phyloP scores from a whole-genome alignment of 1,140 invertebrate species.

The Batillaria attramentaria region DNA sequence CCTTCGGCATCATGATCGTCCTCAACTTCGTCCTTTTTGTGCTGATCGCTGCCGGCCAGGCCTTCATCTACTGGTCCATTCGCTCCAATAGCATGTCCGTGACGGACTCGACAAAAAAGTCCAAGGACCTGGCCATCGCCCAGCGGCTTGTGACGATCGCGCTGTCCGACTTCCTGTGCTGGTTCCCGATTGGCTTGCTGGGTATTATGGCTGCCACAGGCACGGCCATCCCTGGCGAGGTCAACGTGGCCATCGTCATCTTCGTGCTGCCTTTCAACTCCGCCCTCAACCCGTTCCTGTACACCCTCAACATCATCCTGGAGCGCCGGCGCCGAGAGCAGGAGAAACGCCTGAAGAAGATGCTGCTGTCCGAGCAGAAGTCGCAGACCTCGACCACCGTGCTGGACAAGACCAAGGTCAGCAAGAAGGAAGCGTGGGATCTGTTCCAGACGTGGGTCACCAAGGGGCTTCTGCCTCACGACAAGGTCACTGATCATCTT shows the following conservation, averaged over 20 bases:
- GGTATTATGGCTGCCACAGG: constrained; percentile 23
- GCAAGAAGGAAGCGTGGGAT: neutral
- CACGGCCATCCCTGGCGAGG: constrained; percentile 16
- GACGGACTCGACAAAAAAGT: neutral
- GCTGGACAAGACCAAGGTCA: neutral
- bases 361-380: neutral
- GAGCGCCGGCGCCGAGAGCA: neutral
- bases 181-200: constrained; percentile 41
- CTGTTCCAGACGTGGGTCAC: constrained; percentile 4
- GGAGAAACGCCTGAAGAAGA: neutral
- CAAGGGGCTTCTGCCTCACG: neutral
- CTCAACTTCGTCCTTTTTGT: constrained; percentile 46
- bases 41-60: constrained; percentile 42
- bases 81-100: neutral
- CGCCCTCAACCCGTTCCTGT: constrained; percentile 35
- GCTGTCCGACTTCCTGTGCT: constrained; percentile 37
- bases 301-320: constrained; percentile 25
- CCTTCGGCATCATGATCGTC: constrained; percentile 39
- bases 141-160: constrained; percentile 21
- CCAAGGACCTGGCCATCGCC: constrained; percentile 29
- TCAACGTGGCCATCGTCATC: constrained; percentile 22
- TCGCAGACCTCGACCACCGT: too few species aligned
- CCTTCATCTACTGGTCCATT: constrained; percentile 41
- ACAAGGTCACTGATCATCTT: neutral
- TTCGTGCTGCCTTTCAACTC: constrained; percentile 36